Percentiles rank a stretch among this genome's conserved stretches.
Evolutionary conservation across 2,888 invertebrate species (phyloP).

Genomic region (Carterocephalus palaemon): DNA sequence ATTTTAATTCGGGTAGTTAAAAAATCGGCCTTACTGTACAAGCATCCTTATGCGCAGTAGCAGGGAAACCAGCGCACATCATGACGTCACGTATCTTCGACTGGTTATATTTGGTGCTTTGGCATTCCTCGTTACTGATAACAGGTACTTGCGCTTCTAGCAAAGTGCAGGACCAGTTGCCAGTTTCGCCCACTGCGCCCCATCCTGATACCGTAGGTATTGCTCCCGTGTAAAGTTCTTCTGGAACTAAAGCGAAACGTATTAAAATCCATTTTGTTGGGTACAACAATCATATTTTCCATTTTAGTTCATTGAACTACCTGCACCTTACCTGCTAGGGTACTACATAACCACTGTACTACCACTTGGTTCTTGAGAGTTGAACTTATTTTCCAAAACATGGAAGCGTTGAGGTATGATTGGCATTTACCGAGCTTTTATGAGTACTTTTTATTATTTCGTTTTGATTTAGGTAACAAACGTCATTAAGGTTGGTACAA

Average conservation of each 20-base stretch:
- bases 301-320: too few relatives aligned
- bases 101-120: slow-evolving; percentile 86
- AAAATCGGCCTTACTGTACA: slow-evolving; percentile 81
- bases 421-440: too few relatives aligned
- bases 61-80: slow-evolving; percentile 90
- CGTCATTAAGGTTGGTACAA: too few relatives aligned
- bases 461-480: too few relatives aligned
- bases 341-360: too few relatives aligned
- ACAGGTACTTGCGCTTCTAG: slow-evolving; percentile 88
- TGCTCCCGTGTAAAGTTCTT: slow-evolving; percentile 80
- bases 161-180: slow-evolving; percentile 89
- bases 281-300: too few relatives aligned
- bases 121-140: slow-evolving; percentile 83
- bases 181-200: slow-evolving; percentile 91
- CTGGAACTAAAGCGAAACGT: slow-evolving; percentile 7
- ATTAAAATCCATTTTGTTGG: too few relatives aligned
- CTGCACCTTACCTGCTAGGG: too few relatives aligned
- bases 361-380: too few relatives aligned
- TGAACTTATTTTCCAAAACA: too few relatives aligned
- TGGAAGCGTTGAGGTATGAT: too few relatives aligned
- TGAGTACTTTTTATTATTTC: slow-evolving; percentile 1
- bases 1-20: background rate
- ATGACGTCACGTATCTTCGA: slow-evolving; percentile 93
- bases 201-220: slow-evolving; percentile 89
- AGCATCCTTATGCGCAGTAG: slow-evolving; percentile 86